Evolutionary conservation across 2,113 vertebrate species (phyloP), one percentile per base, ranked within the genome.

Genomic region (Astatoreochromis straeleni): DNA sequence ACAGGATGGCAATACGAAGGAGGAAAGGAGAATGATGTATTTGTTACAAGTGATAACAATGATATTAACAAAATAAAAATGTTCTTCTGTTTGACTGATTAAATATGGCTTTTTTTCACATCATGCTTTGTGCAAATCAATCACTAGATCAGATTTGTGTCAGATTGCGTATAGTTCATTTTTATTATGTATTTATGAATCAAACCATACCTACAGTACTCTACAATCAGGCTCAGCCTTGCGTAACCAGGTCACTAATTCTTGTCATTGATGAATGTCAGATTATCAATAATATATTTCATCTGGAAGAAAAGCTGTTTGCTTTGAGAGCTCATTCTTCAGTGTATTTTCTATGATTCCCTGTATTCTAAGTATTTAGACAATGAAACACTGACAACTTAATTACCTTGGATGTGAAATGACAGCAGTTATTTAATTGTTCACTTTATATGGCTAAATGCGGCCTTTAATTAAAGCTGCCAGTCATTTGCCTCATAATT

Each of bases 401-500:
- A 92, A 93, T 89, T 80, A 89, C 83, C 47, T 58, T 79, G 21
- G 29, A 88, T 81, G 13, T 51, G 81, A 92, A 89, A 91, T 89
- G 63, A 89, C 89, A 87, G 65, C 51, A 90, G 81, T 92, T 88
- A 86, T 90, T 92, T 85, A 85, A 93, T 79, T 89, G 63, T 89
- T 85, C 83, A 70, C 57, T 91, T 60, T 88, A 68, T 88, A 88
- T 89, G 53, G 85, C 57, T 90, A 83, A 87, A 87, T 86, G 79
- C 40, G 82, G 84, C 78, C 90, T 89, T 85, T 92, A 90, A 93
- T 93, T 93, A 92, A 88, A 91, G 80, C 85, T 90, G 90, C 51
- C 84, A 88, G 29, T 51, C 26, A 33, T 91, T 88, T 82, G 87
- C 78, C 84, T 89, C 73, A 84, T 92, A 92, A 90, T 92, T 90